These are phyloP conservation scores for Tachypleus tridentatus DNA, from an alignment of 1,140 invertebrate species.

Conservation along the genomic window DNA sequence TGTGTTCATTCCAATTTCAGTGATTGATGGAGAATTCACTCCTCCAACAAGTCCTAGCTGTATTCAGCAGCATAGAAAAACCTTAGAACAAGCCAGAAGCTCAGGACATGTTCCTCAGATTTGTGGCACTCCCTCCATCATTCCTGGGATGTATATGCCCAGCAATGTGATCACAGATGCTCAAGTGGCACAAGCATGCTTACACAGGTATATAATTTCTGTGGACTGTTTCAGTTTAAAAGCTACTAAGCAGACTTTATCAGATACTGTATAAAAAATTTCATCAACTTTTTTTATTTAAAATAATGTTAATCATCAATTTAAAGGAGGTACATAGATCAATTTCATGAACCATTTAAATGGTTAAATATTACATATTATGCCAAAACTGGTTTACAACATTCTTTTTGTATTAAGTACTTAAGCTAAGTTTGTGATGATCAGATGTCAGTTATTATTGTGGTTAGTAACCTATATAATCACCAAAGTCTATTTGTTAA, in stretches of 20 bases:
- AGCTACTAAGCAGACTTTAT: too few relatives aligned
- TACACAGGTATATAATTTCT: slow-evolving; percentile 35
- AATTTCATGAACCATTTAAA: background rate
- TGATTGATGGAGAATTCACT: slow-evolving; percentile 40
- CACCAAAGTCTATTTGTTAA: too few relatives aligned
- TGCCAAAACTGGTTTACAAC: background rate
- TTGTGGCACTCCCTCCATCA: slow-evolving; percentile 2
- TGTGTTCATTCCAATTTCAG: slow-evolving; percentile 23
- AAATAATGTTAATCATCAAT: background rate
- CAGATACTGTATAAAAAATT: too few relatives aligned
- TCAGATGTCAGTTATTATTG: too few relatives aligned
- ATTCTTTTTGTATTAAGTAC: too few relatives aligned
- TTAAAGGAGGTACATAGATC: background rate
- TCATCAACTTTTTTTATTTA: too few relatives aligned
- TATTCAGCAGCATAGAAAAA: slow-evolving; percentile 49
- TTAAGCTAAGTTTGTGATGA: too few relatives aligned
- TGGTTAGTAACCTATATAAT: too few relatives aligned
- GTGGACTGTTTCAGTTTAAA: too few relatives aligned
- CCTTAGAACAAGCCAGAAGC: slow-evolving; percentile 39
- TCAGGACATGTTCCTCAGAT: background rate
- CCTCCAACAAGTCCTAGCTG: slow-evolving; percentile 35
- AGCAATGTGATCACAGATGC: slow-evolving; percentile 41
- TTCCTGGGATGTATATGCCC: slow-evolving; percentile 23
- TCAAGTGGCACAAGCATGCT: slow-evolving; percentile 55
- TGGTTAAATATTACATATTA: background rate